A percentile compares a stretch with the other conserved stretches of the same genome.
phyloP scores from a whole-genome alignment of 2,888 invertebrate species.

The Melitaea athalia region DNA sequence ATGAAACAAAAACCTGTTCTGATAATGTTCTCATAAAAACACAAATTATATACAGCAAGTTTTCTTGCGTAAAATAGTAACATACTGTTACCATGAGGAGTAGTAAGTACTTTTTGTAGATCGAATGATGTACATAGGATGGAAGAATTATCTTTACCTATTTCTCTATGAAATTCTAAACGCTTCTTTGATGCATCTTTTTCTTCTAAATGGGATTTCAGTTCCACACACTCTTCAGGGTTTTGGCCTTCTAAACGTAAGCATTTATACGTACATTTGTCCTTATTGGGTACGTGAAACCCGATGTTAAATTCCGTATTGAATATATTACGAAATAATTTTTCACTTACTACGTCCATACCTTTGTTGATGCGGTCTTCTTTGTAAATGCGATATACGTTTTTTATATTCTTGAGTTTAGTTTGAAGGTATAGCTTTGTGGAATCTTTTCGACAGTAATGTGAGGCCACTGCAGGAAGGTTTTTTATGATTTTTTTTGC shows the following conservation, averaged over 20 bases:
- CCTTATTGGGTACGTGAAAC: constrained; percentile 37
- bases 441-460: constrained; percentile 3
- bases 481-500: background rate
- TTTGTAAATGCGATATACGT: constrained; percentile 1
- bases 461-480: background rate
- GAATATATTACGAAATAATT: background rate
- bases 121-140: constrained; percentile 35
- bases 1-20: constrained; percentile 37
- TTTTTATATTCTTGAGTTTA: background rate
- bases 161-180: constrained; percentile 32
- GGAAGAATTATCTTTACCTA: constrained; percentile 31
- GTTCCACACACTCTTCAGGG: constrained; percentile 12
- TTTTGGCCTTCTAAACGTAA: constrained; percentile 13
- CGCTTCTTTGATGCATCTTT: constrained; percentile 35
- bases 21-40: constrained; percentile 12
- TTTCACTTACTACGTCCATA: background rate
- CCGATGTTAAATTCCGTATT: background rate
- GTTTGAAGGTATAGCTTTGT: constrained; percentile 1
- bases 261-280: constrained; percentile 32
- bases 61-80: background rate
- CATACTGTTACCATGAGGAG: constrained; percentile 38
- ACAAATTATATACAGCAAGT: constrained; percentile 1
- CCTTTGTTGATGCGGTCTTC: background rate
- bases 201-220: background rate
- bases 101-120: constrained; percentile 37